phyloP scores from a whole-genome alignment of 2,797 vertebrate genomes.

The Spheniscus humboldti region DNA sequence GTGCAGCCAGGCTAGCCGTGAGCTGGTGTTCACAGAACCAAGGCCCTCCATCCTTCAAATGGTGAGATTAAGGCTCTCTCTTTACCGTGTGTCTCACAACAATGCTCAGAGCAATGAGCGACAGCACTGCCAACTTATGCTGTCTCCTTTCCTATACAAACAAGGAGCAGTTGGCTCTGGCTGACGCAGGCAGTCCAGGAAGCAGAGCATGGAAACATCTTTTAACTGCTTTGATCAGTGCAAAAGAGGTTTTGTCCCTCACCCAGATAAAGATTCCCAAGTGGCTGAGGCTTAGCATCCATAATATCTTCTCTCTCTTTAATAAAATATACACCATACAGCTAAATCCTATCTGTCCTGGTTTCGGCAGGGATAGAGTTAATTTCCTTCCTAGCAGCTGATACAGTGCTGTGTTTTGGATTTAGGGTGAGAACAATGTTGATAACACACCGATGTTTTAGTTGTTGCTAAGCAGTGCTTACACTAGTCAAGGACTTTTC shows the following conservation, averaged over 20 bases:
- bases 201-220: not conserved
- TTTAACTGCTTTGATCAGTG: not conserved
- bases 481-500: no score
- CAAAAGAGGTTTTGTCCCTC: not conserved
- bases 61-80: not conserved
- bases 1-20: not conserved
- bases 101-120: not conserved
- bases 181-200: not conserved
- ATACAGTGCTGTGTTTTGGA: no score
- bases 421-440: no score
- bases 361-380: no score
- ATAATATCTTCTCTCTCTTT: not conserved
- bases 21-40: not conserved
- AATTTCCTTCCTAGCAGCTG: no score
- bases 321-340: not conserved
- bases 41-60: not conserved
- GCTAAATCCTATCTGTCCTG: not conserved
- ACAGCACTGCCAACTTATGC: not conserved
- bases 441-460: no score
- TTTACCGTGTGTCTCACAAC: not conserved
- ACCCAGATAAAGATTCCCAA: not conserved
- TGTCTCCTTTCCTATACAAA: not conserved
- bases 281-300: not conserved
- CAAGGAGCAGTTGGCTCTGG: not conserved
- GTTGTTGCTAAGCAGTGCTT: no score